Evolutionary conservation across 2,888 invertebrate genomes (phyloP).

Genomic region (Argyresthia albistria): DNA sequence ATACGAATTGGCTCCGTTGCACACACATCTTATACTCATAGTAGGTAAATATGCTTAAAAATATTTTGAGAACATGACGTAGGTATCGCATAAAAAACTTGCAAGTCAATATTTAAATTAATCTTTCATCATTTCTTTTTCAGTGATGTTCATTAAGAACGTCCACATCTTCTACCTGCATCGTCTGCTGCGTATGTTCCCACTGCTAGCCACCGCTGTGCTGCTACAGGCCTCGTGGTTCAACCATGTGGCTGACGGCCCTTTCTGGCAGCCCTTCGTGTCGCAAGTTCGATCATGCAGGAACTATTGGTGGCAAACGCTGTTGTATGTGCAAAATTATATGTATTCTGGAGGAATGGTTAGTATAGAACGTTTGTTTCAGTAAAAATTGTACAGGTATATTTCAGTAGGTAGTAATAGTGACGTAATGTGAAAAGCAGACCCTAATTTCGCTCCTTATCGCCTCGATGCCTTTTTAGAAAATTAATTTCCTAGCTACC

Average conservation of each 20-base stretch:
- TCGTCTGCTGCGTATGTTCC: constrained; percentile 44
- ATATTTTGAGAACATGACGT: too few relatives aligned
- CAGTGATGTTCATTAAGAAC: constrained; percentile 35
- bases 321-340: constrained; percentile 25
- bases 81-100: too few relatives aligned
- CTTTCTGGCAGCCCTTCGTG: constrained; percentile 26
- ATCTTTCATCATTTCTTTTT: constrained; percentile 13
- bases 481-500: too few relatives aligned
- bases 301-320: constrained; percentile 25
- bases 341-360: constrained; percentile 12
- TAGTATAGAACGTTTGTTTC: constrained; percentile 1
- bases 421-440: too few relatives aligned
- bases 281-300: constrained; percentile 20
- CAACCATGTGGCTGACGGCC: constrained; percentile 37
- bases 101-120: too few relatives aligned
- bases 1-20: too few relatives aligned
- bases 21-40: too few relatives aligned
- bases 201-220: constrained; percentile 30
- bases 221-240: constrained; percentile 37
- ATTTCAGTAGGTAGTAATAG: too few relatives aligned
- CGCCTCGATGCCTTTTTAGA: too few relatives aligned
- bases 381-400: neutral
- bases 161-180: constrained; percentile 46
- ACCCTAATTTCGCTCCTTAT: too few relatives aligned
- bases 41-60: too few relatives aligned